phyloP scores from a whole-genome alignment of 2,888 invertebrate genomes.

The Poecilus cupreus region DNA sequence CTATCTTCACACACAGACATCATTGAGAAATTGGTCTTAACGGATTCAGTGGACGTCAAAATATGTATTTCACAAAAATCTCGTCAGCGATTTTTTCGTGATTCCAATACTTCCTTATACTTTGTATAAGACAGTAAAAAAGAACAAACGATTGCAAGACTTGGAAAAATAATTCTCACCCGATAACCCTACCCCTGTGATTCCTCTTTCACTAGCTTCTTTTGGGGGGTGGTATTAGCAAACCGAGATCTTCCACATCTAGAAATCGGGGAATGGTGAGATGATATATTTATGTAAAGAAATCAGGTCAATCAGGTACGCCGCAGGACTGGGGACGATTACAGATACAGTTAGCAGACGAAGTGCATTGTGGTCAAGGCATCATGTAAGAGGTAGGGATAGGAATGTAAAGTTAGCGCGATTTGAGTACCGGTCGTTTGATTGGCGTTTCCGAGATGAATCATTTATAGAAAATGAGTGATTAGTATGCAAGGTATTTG shows the following conservation, averaged over 20 bases:
- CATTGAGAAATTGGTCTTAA: too few species aligned
- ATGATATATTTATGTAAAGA: too few species aligned
- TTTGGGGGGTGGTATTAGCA: not conserved
- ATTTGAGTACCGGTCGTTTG: not conserved
- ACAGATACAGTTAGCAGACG: conserved; percentile 1
- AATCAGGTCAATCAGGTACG: too few species aligned
- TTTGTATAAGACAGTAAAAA: too few species aligned
- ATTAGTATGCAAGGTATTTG: conserved; percentile 18
- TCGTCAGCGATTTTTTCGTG: too few species aligned
- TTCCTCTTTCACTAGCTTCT: not conserved
- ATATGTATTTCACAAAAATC: too few species aligned
- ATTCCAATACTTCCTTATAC: too few species aligned
- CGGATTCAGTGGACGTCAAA: too few species aligned
- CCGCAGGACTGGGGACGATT: conserved; percentile 15
- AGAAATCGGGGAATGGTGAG: too few species aligned
- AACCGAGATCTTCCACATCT: not conserved
- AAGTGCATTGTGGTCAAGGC: not conserved
- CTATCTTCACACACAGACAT: too few species aligned
- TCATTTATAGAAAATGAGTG: not conserved
- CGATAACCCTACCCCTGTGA: not conserved
- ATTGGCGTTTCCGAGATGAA: conserved; percentile 3
- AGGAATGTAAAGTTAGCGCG: not conserved
- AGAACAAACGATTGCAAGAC: too few species aligned
- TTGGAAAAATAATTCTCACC: not conserved
- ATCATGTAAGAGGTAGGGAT: too few species aligned